Percentiles rank a stretch among this genome's conserved stretches.
These are phyloP conservation scores for Muntiacus reevesi DNA, from an alignment of 2,113 vertebrate species.

Conservation along the genomic window DNA sequence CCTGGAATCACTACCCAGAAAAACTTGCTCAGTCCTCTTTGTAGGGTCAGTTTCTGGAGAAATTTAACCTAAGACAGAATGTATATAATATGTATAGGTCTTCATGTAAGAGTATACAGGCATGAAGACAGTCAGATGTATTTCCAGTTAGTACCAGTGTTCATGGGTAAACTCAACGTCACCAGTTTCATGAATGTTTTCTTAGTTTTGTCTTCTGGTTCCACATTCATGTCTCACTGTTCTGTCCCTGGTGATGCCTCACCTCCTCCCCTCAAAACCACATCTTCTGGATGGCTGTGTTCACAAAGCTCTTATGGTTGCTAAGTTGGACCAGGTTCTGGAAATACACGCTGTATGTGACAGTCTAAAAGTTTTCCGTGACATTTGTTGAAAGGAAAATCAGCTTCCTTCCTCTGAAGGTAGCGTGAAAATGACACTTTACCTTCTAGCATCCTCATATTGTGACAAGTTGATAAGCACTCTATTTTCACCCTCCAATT, in stretches of 20 bases:
- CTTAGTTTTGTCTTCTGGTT: not conserved
- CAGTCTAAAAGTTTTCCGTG: conserved; percentile 30
- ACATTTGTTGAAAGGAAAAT: conserved; percentile 40
- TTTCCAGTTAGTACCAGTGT: no score
- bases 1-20: no score
- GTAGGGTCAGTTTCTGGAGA: no score
- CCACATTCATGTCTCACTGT: not conserved
- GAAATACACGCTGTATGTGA: not conserved
- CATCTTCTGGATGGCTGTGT: not conserved
- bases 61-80: no score
- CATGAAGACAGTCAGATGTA: no score
- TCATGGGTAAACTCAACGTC: no score
- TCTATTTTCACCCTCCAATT: conserved; percentile 37
- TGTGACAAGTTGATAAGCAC: conserved; percentile 49
- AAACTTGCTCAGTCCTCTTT: no score
- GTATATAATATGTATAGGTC: no score
- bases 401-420: conserved; percentile 15
- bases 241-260: not conserved
- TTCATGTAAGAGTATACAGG: no score
- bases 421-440: not conserved
- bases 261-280: not conserved
- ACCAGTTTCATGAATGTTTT: not conserved
- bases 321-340: not conserved
- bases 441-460: not conserved
- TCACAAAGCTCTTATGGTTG: not conserved